These are phyloP conservation scores for Istiophorus platypterus DNA, from an alignment of 2,113 vertebrate genomes.

Conservation along the genomic window DNA sequence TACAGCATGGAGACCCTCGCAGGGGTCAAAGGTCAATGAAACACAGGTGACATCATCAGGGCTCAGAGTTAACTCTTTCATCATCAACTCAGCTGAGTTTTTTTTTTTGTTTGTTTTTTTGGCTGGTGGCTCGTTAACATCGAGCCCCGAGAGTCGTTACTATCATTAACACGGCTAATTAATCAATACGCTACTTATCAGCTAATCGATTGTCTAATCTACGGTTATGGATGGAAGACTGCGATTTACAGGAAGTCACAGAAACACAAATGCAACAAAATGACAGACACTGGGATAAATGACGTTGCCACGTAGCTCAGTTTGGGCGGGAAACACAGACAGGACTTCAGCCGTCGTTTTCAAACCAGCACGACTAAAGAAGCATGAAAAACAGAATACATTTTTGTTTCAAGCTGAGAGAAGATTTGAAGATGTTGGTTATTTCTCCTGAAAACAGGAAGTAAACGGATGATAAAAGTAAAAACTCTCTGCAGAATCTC, in stretches of 20 bases:
- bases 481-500: no score
- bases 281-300: slow-evolving; percentile 23
- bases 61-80: slow-evolving; percentile 24
- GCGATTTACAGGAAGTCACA: slow-evolving; percentile 68
- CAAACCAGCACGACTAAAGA: not conserved
- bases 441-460: not conserved
- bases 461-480: not conserved
- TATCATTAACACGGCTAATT: slow-evolving; percentile 26
- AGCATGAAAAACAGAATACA: not conserved
- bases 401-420: no score
- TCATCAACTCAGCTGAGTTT: not conserved
- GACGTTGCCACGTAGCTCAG: not conserved
- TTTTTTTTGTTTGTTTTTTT: no score
- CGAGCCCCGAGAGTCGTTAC: slow-evolving; percentile 27
- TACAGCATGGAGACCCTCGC: slow-evolving; percentile 76
- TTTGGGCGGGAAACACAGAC: slow-evolving; percentile 40
- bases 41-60: slow-evolving; percentile 56
- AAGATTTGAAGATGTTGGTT: no score
- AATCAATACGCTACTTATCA: slow-evolving; percentile 34
- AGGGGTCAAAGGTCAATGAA: slow-evolving; percentile 68
- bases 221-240: slow-evolving; percentile 75
- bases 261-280: slow-evolving; percentile 61
- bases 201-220: slow-evolving; percentile 50
- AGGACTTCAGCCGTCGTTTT: not conserved
- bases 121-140: slow-evolving; percentile 37